Evolutionary conservation across 1,140 invertebrate species (phyloP).

Genomic region (Luehdorfia chinensis): DNA sequence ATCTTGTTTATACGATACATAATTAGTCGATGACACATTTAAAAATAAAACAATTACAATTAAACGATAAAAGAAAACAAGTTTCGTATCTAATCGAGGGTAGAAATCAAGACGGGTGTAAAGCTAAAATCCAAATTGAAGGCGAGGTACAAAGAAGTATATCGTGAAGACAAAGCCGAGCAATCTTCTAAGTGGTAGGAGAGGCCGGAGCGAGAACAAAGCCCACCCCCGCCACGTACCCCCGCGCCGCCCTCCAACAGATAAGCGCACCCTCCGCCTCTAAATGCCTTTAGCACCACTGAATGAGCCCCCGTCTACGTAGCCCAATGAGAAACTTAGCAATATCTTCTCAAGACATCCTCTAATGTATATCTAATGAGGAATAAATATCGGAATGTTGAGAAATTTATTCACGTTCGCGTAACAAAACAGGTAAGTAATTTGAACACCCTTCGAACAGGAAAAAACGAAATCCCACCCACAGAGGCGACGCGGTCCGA

Average conservation of each 20-base stretch:
- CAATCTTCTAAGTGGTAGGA: slow-evolving; percentile 68
- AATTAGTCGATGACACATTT: not conserved
- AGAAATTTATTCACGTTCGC: slow-evolving; percentile 27
- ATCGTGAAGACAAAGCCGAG: slow-evolving; percentile 49
- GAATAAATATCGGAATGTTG: slow-evolving; percentile 34
- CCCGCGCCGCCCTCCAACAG: slow-evolving; percentile 23
- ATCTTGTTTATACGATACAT: not conserved
- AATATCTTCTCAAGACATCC: slow-evolving; percentile 30
- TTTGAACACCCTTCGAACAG: slow-evolving; percentile 27
- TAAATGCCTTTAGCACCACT: slow-evolving; percentile 45
- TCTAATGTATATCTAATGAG: slow-evolving; percentile 44
- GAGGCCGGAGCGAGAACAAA: slow-evolving; percentile 47
- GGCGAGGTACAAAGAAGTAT: slow-evolving; percentile 45
- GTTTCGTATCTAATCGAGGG: slow-evolving; percentile 19
- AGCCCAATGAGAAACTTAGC: slow-evolving; percentile 39
- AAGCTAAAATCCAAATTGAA: slow-evolving; percentile 38
- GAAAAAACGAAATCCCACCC: slow-evolving; percentile 24
- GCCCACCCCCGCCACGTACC: slow-evolving; percentile 23
- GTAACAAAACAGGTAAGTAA: slow-evolving; percentile 26
- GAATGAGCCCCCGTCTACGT: slow-evolving; percentile 33
- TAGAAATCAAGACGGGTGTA: slow-evolving; percentile 25
- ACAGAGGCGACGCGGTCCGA: slow-evolving; percentile 17
- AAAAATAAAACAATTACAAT: not conserved
- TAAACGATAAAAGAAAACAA: slow-evolving; percentile 9
- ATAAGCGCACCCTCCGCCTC: slow-evolving; percentile 53